These are phyloP conservation scores for Linyphia triangularis DNA, from an alignment of 2,888 invertebrate genomes.

Conservation along the genomic window DNA sequence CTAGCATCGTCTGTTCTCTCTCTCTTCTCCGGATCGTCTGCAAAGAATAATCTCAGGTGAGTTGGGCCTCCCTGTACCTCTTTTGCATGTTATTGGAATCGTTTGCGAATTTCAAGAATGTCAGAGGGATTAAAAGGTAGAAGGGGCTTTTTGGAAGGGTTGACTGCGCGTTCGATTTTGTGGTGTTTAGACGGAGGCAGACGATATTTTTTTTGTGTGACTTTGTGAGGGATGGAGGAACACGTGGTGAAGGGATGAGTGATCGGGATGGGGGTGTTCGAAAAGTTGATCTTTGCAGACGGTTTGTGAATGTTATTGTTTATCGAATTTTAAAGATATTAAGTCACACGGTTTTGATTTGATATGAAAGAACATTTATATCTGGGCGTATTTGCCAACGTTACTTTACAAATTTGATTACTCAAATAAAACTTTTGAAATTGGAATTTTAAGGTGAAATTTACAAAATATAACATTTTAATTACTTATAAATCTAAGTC, in stretches of 20 bases:
- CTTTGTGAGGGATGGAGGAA: not conserved
- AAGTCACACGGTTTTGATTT: too few relatives aligned
- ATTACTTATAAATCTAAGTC: too few relatives aligned
- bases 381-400: too few relatives aligned
- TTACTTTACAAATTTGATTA: too few relatives aligned
- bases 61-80: not conserved
- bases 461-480: too few relatives aligned
- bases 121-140: not conserved
- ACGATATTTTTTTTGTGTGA: not conserved
- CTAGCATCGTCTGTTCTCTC: slow-evolving; percentile 29
- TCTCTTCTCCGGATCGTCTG: slow-evolving; percentile 1
- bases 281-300: not conserved
- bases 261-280: not conserved
- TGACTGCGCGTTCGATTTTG: not conserved
- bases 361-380: too few relatives aligned
- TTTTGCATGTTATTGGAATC: not conserved
- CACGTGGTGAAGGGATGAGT: not conserved
- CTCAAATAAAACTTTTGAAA: too few relatives aligned
- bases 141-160: not conserved
- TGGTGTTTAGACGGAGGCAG: not conserved
- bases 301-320: too few relatives aligned
- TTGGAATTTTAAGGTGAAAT: too few relatives aligned
- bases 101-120: not conserved
- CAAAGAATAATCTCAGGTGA: slow-evolving; percentile 40
- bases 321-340: too few relatives aligned